Conservation (phyloP, 2,888 invertebrate genomes). For the Erebia palarica region DNA sequence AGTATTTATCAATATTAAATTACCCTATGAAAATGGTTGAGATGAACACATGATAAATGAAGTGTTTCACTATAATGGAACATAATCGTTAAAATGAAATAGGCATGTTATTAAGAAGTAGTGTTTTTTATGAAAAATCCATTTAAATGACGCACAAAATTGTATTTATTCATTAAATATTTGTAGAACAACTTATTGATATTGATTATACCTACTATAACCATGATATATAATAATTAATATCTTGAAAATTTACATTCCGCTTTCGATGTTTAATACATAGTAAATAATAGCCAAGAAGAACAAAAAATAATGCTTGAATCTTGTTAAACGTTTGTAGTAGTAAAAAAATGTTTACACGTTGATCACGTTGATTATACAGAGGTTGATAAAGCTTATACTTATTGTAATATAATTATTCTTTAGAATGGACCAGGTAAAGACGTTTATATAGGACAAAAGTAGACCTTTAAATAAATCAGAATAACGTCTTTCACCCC, state of each 20-base stretch:
- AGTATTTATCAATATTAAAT: background rate
- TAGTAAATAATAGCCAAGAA: conserved; percentile 4
- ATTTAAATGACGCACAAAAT: conserved; percentile 35
- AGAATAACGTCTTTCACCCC: conserved; percentile 44
- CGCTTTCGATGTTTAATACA: conserved; percentile 65
- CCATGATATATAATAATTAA: conserved; percentile 1
- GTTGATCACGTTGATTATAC: conserved; percentile 34
- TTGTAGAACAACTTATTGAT: conserved; percentile 44
- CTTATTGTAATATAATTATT: conserved; percentile 29
- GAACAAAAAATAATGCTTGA: conserved; percentile 3
- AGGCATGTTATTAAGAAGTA: conserved; percentile 3
- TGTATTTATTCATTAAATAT: conserved; percentile 25
- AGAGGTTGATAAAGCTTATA: conserved; percentile 30
- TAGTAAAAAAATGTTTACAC: conserved; percentile 29
- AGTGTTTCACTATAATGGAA: conserved; percentile 4
- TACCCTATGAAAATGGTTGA: background rate
- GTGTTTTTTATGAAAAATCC: conserved; percentile 7
- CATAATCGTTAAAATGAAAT: background rate
- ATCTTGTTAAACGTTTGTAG: conserved; percentile 26
- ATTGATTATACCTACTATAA: conserved; percentile 42
- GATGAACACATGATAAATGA: conserved; percentile 5
- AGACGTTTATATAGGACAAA: conserved; percentile 31
- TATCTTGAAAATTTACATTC: conserved; percentile 54
- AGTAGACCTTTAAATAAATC: conserved; percentile 30
- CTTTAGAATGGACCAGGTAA: conserved; percentile 30